phyloP scores from a whole-genome alignment of 2,797 vertebrate genomes.

The Molothrus ater region DNA sequence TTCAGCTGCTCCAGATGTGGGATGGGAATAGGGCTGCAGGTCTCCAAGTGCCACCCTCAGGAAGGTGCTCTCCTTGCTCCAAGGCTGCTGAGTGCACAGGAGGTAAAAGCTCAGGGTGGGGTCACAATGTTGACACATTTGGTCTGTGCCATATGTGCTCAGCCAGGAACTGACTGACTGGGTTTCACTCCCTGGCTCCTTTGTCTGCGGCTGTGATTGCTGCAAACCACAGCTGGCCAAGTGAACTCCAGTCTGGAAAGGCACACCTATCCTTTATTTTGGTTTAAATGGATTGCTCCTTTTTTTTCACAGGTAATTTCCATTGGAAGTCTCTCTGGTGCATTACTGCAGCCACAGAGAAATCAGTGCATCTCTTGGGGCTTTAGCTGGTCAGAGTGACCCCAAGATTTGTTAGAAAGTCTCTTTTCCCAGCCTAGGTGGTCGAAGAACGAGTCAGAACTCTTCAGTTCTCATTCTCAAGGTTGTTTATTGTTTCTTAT shows the following conservation, averaged over 20 bases:
- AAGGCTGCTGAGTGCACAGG: background rate
- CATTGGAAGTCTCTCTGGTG: background rate
- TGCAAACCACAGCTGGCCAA: background rate
- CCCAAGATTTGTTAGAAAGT: too few relatives aligned
- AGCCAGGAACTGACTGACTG: background rate
- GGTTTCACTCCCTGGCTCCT: background rate
- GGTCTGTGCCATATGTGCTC: rapidly evolving
- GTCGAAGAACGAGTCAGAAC: too few relatives aligned
- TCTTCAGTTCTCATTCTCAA: too few relatives aligned
- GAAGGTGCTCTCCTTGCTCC: background rate
- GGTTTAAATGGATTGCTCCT: background rate
- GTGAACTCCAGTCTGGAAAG: background rate
- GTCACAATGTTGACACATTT: rapidly evolving
- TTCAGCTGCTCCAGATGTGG: background rate
- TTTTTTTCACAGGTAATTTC: background rate
- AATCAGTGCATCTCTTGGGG: rapidly evolving
- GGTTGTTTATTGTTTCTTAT: too few relatives aligned
- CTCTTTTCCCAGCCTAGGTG: too few relatives aligned
- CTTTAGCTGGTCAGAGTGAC: too few relatives aligned
- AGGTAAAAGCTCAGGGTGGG: background rate
- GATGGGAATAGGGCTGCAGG: background rate
- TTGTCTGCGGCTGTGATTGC: background rate
- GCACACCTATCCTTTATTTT: background rate
- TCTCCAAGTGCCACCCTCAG: background rate
- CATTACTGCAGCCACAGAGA: background rate